Conservation (phyloP, 1,140 invertebrate genomes). For the Pomacea maculata region DNA sequence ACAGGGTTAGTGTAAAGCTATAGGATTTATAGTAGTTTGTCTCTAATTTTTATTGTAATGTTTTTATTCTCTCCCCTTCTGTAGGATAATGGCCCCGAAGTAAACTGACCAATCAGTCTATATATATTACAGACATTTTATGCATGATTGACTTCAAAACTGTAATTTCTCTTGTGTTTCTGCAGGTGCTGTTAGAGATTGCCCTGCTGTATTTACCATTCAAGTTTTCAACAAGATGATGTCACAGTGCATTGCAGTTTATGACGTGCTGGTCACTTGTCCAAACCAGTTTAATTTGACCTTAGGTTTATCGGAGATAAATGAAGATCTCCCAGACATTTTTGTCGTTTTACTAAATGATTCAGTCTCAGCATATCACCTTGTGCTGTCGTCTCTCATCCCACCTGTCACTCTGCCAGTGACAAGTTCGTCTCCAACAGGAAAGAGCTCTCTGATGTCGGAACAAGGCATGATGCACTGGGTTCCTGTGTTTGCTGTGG, state of each 20-base stretch:
- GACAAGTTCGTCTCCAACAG: constrained; percentile 18
- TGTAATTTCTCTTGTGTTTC: background rate
- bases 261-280: constrained; percentile 49
- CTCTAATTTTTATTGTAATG: too few species aligned
- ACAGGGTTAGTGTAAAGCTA: too few species aligned
- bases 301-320: constrained; percentile 34
- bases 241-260: constrained; percentile 38
- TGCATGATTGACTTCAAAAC: too few species aligned
- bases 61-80: too few species aligned
- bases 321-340: constrained; percentile 42
- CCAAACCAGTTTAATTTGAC: constrained; percentile 43
- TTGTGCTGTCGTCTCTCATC: constrained; percentile 46
- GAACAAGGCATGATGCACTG: constrained; percentile 31
- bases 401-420: constrained; percentile 15
- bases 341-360: constrained; percentile 53
- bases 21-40: too few species aligned
- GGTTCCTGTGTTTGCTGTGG: constrained; percentile 40
- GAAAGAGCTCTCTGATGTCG: background rate
- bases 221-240: constrained; percentile 53
- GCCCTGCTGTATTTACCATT: constrained; percentile 49
- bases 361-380: constrained; percentile 38
- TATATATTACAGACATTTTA: too few species aligned
- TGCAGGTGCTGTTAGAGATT: constrained; percentile 45
- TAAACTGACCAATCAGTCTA: too few species aligned
- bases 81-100: too few species aligned